Base-by-base conservation (phyloP, 2,797 vertebrate species). In the Labeo calbasu region DNA sequence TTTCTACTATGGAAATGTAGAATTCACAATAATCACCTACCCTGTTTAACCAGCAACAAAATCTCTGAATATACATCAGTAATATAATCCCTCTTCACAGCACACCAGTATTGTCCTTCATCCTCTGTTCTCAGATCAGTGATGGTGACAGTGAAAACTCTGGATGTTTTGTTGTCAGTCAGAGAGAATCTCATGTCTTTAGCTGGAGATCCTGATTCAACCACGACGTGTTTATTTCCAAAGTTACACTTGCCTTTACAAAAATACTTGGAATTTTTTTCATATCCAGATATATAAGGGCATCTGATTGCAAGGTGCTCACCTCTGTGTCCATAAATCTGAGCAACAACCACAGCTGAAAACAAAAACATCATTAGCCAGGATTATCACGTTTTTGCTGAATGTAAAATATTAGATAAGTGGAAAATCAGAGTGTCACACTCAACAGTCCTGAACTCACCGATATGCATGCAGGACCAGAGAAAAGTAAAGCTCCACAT, bases 81-180 rank as follows among this genome's bases (percentile, higher is more conserved):
- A 2, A 1, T n/a, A 23, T 43, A 2, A n/a, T 0, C 1, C 55
- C 11, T 76, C 7, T 3, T 0, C 14, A 85, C 72, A 19, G 0
- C 79, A 65, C 79, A 85, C 51, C 57, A 61, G 84, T 77, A 85
- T 48, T 0, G 36, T 9, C 79, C 84, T 9, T 2, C n/a, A 77
- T 85, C 71, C 2, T 43, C 46, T 71, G 75, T 3, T 82, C 57
- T 82, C 28, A 82, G 79, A 28, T 63, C 79, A 61, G 73, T 79
- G 66, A 86, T 83, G 48, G 68, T 79, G 79, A 86, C 36, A 25
- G 40, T 86, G 73, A 86, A 83, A 40, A 82, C 80, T 36, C 80
- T 83, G 46, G 5, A 6, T 15, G 2, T 51, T 3, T 0, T 86
- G 68, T 86, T 1, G 14, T 86, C 85, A 53, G 36, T 53, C 75